These are phyloP conservation scores for Amphipyra tragopoginis DNA, from an alignment of 2,888 invertebrate species.

Conservation along the genomic window DNA sequence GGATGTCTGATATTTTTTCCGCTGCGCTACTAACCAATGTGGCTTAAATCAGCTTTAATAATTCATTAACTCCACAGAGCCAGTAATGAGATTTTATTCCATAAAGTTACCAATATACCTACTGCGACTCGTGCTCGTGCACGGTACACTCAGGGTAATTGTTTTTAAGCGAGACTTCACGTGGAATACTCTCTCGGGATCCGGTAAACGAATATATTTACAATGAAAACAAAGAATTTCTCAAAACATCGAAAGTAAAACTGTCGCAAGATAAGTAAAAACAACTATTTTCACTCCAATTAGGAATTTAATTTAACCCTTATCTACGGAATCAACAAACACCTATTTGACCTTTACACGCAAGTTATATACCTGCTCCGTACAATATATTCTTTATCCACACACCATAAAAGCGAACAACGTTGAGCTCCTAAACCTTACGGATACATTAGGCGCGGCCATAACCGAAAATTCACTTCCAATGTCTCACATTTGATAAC, in stretches of 20 bases:
- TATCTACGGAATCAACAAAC: conserved; percentile 53
- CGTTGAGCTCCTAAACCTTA: conserved; percentile 67
- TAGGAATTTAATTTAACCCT: conserved; percentile 54
- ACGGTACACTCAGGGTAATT: conserved; percentile 46
- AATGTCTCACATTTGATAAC: conserved; percentile 86
- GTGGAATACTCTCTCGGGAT: conserved; percentile 35
- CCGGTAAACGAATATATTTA: conserved; percentile 36
- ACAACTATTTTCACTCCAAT: conserved; percentile 49
- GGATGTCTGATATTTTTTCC: conserved; percentile 72
- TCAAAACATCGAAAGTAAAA: conserved; percentile 36
- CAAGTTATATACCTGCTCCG: conserved; percentile 46
- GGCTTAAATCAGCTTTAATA: conserved; percentile 67
- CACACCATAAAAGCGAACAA: conserved; percentile 69
- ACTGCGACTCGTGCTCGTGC: conserved; percentile 24
- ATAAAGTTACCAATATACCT: conserved; percentile 45
- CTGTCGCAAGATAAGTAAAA: conserved; percentile 26
- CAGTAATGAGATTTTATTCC: conserved; percentile 48
- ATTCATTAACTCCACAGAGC: conserved; percentile 56
- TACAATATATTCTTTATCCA: conserved; percentile 62
- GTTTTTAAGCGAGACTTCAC: conserved; percentile 39
- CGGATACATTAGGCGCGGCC: conserved; percentile 77
- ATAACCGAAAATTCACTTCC: conserved; percentile 80
- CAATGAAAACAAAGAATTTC: conserved; percentile 38
- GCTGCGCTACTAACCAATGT: conserved; percentile 60
- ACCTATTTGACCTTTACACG: conserved; percentile 50